Conservation (phyloP, 2,888 invertebrate genomes). For the Andrena dorsata region DNA sequence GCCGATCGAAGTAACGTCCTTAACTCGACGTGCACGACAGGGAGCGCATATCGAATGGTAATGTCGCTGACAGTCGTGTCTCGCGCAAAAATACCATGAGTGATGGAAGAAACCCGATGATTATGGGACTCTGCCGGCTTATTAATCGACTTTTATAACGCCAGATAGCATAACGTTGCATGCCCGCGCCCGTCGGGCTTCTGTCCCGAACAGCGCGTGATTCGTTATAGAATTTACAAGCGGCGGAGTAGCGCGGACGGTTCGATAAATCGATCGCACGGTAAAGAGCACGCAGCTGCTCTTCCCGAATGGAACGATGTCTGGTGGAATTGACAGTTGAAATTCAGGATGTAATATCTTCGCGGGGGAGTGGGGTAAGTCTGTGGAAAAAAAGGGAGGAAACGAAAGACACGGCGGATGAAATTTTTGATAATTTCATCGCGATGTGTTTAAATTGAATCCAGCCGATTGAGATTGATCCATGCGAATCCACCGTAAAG, state of each 20-base stretch:
- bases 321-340: constrained; percentile 17
- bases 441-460: constrained; percentile 45
- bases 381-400: neutral
- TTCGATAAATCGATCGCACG: constrained; percentile 28
- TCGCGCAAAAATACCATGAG: constrained; percentile 28
- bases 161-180: neutral
- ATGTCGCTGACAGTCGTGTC: constrained; percentile 40
- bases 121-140: constrained; percentile 39
- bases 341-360: constrained; percentile 17
- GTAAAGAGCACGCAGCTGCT: neutral
- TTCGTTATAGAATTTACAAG: constrained; percentile 16
- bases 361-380: too few species aligned
- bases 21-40: constrained; percentile 31
- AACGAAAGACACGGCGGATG: neutral
- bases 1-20: constrained; percentile 34
- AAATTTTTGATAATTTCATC: constrained; percentile 18
- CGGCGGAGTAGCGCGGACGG: neutral
- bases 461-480: neutral
- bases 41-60: constrained; percentile 30
- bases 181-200: neutral
- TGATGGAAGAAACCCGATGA: constrained; percentile 32
- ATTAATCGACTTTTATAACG: constrained; percentile 24
- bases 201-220: neutral
- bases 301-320: neutral
- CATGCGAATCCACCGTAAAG: constrained; percentile 8